Conservation (phyloP, 2,113 vertebrate genomes). For the Prunella himalayana region DNA sequence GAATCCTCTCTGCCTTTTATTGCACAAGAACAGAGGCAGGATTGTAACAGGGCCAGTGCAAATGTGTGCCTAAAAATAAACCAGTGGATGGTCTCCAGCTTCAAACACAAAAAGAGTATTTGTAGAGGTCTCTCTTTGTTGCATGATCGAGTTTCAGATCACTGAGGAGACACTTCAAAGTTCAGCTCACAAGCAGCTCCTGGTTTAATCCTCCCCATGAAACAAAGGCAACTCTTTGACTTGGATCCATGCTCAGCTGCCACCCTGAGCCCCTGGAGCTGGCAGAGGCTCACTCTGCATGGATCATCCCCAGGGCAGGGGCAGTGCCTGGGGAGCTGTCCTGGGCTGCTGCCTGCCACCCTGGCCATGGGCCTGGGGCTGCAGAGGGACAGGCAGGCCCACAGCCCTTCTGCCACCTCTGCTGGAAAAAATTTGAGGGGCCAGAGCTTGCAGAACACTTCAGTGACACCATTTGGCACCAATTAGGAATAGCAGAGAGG, state of each 20-base stretch:
- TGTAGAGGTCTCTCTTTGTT: not conserved
- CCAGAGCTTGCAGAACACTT: not conserved
- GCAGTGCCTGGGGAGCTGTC: not conserved
- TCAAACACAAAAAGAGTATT: not conserved
- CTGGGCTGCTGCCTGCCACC: not conserved
- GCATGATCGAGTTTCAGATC: not conserved
- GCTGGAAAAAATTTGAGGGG: not conserved
- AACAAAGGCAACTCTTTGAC: not conserved
- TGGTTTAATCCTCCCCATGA: not conserved
- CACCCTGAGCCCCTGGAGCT: not conserved
- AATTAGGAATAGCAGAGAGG: accelerated
- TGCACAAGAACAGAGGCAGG: not conserved
- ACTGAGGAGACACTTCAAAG: not conserved
- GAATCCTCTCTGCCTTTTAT: not conserved
- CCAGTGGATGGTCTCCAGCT: not conserved
- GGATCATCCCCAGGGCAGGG: not conserved
- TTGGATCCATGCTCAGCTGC: accelerated
- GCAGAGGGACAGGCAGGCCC: not conserved
- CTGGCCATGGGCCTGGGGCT: not conserved
- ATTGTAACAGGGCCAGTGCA: not conserved
- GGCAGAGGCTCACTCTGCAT: not conserved
- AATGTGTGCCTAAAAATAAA: not conserved
- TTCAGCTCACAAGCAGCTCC: not conserved
- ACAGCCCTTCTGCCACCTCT: not conserved
- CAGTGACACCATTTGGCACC: not conserved